Evolutionary conservation across 92 coral and sea anemone genomes (phyloP).

Genomic region (Nematostella vectensis): DNA sequence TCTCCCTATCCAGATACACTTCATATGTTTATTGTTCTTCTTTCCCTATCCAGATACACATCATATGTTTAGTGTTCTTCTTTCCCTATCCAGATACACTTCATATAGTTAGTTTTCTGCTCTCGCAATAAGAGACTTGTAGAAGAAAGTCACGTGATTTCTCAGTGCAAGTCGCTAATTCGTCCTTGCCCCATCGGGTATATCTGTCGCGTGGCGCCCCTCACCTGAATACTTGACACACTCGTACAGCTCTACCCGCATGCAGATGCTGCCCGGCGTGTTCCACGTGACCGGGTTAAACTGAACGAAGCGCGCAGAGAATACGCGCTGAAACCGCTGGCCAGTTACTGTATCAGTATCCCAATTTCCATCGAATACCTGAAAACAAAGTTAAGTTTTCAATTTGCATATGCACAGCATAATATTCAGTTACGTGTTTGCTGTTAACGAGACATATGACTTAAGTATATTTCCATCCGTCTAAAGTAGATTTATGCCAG

Average conservation of each 20-base stretch:
- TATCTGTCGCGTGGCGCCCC: not conserved
- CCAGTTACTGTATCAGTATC: conserved; percentile 57
- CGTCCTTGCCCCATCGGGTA: not conserved
- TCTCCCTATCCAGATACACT: no score
- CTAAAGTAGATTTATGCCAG: no score
- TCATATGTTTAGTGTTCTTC: no score
- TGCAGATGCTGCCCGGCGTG: conserved; percentile 67
- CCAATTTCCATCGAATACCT: conserved; percentile 84
- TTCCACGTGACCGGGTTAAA: conserved; percentile 75
- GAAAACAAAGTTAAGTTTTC: not conserved
- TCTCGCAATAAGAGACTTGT: no score
- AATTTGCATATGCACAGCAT: not conserved
- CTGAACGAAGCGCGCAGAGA: conserved; percentile 64
- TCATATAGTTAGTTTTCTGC: no score
- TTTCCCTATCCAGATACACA: no score
- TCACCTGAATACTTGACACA: conserved; percentile 50
- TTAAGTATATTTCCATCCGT: no score
- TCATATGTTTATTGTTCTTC: no score
- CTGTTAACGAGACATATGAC: no score
- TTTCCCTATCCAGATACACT: no score
- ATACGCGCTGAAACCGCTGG: conserved; percentile 30
- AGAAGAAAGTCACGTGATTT: no score
- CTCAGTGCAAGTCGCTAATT: no score
- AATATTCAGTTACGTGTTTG: not conserved
- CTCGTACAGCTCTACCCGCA: conserved; percentile 83